These are phyloP conservation scores for Schizopygopsis pylzovi DNA, from an alignment of 2,797 vertebrate species.

Conservation along the genomic window DNA sequence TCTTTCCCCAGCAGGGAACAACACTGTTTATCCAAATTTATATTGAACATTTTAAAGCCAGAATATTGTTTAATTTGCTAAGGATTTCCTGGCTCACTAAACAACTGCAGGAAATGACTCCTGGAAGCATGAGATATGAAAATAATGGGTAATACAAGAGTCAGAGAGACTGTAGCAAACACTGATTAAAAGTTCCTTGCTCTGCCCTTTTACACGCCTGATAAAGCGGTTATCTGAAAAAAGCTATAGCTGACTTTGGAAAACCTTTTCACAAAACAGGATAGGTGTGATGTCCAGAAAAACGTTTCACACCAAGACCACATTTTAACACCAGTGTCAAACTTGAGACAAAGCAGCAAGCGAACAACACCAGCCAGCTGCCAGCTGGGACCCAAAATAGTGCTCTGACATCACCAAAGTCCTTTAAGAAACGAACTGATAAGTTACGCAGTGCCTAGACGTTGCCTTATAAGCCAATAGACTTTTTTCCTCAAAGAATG, in stretches of 20 bases:
- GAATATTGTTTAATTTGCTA: slow-evolving; percentile 24
- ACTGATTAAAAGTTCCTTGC: not conserved
- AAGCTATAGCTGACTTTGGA: slow-evolving; percentile 13
- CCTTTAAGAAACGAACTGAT: slow-evolving; percentile 54
- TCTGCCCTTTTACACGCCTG: not conserved
- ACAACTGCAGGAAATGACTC: slow-evolving; percentile 63
- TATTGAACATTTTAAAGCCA: not conserved
- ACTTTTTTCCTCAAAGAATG: slow-evolving; percentile 37
- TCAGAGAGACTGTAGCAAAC: not conserved
- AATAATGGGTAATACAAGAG: slow-evolving; percentile 13
- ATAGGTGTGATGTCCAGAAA: slow-evolving; percentile 46
- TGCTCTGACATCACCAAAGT: slow-evolving; percentile 54
- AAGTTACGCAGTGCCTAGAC: slow-evolving; percentile 46
- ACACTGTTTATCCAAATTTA: slow-evolving; percentile 9
- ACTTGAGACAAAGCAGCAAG: slow-evolving; percentile 42
- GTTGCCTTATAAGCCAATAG: slow-evolving; percentile 64
- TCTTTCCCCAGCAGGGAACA: not conserved
- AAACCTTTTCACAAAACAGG: slow-evolving; percentile 44
- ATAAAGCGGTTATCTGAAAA: not conserved
- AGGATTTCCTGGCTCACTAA: slow-evolving; percentile 66
- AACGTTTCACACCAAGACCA: slow-evolving; percentile 25
- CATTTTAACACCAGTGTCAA: slow-evolving; percentile 30
- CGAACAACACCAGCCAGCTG: slow-evolving; percentile 37
- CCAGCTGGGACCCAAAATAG: slow-evolving; percentile 59
- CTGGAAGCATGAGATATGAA: slow-evolving; percentile 62